Percentiles rank a stretch among this genome's conserved stretches.
phyloP scores from a whole-genome alignment of 1,140 invertebrate genomes.

The Eriocheir sinensis region DNA sequence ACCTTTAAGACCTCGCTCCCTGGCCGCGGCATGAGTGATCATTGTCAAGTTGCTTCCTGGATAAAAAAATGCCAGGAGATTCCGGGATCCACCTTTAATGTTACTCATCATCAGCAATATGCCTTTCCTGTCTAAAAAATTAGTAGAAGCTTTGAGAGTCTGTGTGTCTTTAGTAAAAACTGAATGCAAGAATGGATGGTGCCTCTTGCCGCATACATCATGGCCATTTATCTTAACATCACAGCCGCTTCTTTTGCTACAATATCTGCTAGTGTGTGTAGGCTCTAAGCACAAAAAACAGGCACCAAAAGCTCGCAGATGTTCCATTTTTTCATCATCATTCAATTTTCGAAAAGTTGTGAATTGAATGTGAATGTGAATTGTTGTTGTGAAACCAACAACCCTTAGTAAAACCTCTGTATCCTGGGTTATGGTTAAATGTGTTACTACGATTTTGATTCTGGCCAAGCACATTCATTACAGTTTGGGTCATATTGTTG shows the following conservation, averaged over 20 bases:
- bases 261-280: neutral
- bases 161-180: neutral
- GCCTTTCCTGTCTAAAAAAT: neutral
- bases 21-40: neutral
- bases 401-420: neutral
- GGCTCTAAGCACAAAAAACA: neutral
- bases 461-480: neutral
- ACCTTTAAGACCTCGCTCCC: neutral
- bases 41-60: neutral
- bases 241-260: neutral
- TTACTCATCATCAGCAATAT: neutral
- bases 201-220: neutral
- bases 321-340: neutral
- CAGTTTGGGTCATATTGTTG: neutral
- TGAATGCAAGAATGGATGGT: neutral
- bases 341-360: neutral
- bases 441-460: neutral
- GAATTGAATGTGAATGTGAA: neutral
- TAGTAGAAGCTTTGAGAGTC: neutral
- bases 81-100: neutral
- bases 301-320: neutral
- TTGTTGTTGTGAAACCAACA: neutral
- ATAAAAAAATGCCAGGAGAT: neutral
- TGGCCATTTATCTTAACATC: neutral
- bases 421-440: neutral